Percentiles rank a stretch among this genome's conserved stretches.
Conservation (phyloP, 2,113 vertebrate genomes). For the Sceloporus undulatus region DNA sequence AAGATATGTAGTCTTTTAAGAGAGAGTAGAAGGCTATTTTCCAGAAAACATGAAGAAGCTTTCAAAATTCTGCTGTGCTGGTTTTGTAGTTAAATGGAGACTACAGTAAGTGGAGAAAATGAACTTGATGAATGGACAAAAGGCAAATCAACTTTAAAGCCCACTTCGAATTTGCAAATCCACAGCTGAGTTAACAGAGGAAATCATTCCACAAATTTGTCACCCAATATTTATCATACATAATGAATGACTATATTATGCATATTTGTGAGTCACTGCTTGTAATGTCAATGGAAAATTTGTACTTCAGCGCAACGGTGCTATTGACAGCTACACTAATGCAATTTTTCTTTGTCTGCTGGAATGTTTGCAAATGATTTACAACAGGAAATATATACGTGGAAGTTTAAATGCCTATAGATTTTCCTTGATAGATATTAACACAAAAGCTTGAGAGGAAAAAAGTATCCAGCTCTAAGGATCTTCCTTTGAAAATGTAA, state of each 20-base stretch:
- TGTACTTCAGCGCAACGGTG: background rate
- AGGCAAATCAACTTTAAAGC: background rate
- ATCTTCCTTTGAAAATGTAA: background rate
- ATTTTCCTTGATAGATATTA: background rate
- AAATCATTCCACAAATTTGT: slow-evolving; percentile 6
- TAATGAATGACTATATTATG: slow-evolving; percentile 1
- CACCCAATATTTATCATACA: background rate
- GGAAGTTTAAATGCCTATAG: background rate
- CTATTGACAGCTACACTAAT: background rate
- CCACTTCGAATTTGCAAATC: background rate
- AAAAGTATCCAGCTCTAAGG: background rate
- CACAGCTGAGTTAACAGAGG: background rate
- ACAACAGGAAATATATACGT: background rate
- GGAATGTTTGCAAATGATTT: background rate
- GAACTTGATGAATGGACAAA: background rate
- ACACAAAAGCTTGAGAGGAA: background rate
- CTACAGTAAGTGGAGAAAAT: background rate
- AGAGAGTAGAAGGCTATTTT: background rate
- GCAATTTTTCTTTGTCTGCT: background rate
- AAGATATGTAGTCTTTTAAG: background rate
- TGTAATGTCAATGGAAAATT: background rate
- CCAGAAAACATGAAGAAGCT: background rate
- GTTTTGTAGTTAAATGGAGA: background rate
- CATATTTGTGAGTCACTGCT: background rate
- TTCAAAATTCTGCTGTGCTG: background rate